phyloP scores from a whole-genome alignment of 2,113 vertebrate species.

The Xiphorhynchus elegans region DNA sequence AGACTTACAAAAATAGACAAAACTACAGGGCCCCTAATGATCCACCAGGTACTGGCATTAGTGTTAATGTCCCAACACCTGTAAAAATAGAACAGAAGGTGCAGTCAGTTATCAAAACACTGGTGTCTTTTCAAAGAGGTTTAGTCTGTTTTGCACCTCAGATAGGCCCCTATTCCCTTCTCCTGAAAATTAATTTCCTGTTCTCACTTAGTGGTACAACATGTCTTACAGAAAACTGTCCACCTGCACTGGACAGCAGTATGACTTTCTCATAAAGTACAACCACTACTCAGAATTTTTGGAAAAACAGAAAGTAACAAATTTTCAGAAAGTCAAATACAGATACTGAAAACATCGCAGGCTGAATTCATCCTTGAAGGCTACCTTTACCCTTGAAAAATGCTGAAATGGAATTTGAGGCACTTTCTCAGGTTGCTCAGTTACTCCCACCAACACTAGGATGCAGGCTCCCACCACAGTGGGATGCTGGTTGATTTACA shows the following conservation, averaged over 20 bases:
- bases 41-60: slow-evolving; percentile 88
- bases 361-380: neutral
- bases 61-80: slow-evolving; percentile 93
- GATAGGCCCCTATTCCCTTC: neutral
- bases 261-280: neutral
- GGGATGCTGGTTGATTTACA: neutral
- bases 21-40: slow-evolving; percentile 89
- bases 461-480: neutral
- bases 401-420: neutral
- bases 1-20: slow-evolving; percentile 87
- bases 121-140: neutral
- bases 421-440: neutral
- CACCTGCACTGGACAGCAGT: neutral
- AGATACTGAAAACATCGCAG: neutral
- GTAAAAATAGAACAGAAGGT: slow-evolving; percentile 43
- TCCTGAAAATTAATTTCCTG: neutral
- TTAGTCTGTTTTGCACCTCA: neutral
- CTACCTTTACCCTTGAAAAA: neutral
- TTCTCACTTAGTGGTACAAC: neutral
- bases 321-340: neutral
- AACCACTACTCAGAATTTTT: neutral
- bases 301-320: neutral
- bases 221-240: neutral
- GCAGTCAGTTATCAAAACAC: slow-evolving; percentile 12
- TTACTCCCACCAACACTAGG: neutral